Evolutionary conservation across 2,888 invertebrate genomes (phyloP).

Genomic region (Hyposoter dolosus): DNA sequence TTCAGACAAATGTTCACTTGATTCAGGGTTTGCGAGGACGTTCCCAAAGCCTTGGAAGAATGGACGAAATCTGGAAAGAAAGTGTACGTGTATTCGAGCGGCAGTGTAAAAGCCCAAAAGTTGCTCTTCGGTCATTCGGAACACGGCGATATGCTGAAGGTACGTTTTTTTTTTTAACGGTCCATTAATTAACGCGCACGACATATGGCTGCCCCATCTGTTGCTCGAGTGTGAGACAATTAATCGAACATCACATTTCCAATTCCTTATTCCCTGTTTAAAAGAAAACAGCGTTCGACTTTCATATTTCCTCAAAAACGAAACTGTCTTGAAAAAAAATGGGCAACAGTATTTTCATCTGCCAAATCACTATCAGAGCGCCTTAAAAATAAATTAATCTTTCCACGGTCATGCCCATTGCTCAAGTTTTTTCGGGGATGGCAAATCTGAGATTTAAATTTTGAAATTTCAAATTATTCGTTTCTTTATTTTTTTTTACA

Average conservation of each 20-base stretch:
- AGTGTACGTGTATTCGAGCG: slow-evolving; percentile 96
- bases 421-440: no score
- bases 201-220: neutral
- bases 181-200: neutral
- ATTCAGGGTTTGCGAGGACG: slow-evolving; percentile 95
- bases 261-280: neutral
- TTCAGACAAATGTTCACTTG: slow-evolving; percentile 60
- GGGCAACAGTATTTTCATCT: neutral
- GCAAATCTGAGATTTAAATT: no score
- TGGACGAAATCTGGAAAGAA: slow-evolving; percentile 90
- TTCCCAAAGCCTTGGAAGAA: slow-evolving; percentile 89
- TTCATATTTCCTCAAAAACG: neutral
- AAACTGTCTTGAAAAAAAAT: neutral
- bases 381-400: neutral
- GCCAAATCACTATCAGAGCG: neutral
- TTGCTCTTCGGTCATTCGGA: slow-evolving; percentile 92
- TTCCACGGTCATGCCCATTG: neutral
- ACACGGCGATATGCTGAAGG: slow-evolving; percentile 91
- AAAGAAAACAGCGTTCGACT: neutral
- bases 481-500: no score
- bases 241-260: neutral
- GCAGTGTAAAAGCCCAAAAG: slow-evolving; percentile 96
- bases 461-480: no score
- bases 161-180: slow-evolving; percentile 80
- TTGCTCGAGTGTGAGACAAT: neutral